Evolutionary conservation across 2,797 vertebrate species (phyloP).

Genomic region (Sus cebifrons): DNA sequence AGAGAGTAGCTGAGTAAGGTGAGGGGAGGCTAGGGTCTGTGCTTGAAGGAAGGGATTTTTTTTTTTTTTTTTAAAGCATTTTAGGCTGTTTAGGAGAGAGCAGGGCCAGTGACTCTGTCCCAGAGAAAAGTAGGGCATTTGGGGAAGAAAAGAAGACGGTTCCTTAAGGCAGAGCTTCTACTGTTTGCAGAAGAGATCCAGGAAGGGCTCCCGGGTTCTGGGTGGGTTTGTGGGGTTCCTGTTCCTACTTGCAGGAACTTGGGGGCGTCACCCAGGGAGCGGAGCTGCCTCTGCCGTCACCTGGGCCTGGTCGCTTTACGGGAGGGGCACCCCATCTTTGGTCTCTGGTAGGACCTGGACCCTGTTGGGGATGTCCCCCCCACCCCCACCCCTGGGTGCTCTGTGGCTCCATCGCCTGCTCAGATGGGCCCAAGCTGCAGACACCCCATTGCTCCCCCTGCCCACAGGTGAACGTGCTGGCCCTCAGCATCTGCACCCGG

Average conservation of each 20-base stretch:
- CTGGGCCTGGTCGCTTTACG: not conserved
- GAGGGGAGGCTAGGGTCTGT: not conserved
- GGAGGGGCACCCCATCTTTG: not conserved
- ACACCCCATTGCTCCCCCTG: not conserved
- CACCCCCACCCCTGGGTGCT: not conserved
- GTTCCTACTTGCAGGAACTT: not conserved
- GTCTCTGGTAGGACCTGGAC: not conserved
- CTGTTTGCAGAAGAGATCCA: not conserved
- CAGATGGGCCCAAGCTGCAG: slow-evolving; percentile 6
- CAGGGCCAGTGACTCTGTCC: not conserved
- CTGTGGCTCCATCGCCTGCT: not conserved
- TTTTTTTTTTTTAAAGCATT: not conserved
- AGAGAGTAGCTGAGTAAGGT: not conserved
- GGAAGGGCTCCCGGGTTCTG: not conserved
- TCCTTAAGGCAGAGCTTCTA: not conserved
- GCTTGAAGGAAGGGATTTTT: not conserved
- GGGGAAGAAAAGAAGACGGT: slow-evolving; percentile 10
- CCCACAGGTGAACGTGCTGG: slow-evolving; percentile 96
- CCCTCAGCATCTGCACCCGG: slow-evolving; percentile 97
- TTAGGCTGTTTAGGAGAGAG: not conserved
- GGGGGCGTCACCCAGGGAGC: not conserved
- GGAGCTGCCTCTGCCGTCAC: not conserved
- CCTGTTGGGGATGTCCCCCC: not conserved
- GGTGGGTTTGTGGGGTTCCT: not conserved
- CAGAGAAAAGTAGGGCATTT: not conserved